A percentile compares a stretch with the other conserved stretches of the same genome.
phyloP scores from a whole-genome alignment of 2,797 vertebrate species.

The Lagorchestes hirsutus region DNA sequence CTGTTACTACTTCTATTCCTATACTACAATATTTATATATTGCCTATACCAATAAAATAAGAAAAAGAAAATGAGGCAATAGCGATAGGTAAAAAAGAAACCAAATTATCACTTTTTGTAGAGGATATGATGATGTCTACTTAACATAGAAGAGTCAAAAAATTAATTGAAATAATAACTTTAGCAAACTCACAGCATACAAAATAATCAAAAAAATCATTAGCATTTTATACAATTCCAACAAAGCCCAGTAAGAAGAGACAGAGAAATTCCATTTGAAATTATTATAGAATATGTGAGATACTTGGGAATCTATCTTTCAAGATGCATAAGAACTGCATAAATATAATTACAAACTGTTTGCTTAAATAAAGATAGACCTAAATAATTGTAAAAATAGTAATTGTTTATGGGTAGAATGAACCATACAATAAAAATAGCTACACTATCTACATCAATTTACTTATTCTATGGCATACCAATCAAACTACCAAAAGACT shows the following conservation, averaged over 20 bases:
- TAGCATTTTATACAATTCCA: neutral
- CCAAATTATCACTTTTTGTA: neutral
- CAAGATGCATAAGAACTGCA: neutral
- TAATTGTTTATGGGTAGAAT: neutral
- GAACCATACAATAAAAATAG: neutral
- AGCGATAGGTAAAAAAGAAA: neutral
- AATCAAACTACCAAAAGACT: neutral
- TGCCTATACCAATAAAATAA: neutral
- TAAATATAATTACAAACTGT: neutral
- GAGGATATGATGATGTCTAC: neutral
- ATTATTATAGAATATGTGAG: neutral
- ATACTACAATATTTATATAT: neutral
- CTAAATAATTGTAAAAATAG: neutral
- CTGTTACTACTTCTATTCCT: neutral
- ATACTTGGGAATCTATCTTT: neutral
- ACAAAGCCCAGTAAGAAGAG: neutral
- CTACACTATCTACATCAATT: neutral
- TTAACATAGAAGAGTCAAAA: neutral
- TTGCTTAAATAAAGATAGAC: neutral
- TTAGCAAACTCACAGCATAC: neutral
- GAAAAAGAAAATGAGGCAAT: neutral
- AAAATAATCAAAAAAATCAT: neutral
- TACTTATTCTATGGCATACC: neutral
- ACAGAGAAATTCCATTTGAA: neutral
- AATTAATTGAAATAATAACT: neutral